These are phyloP conservation scores for Panopea generosa DNA, from an alignment of 2,888 invertebrate species.

Conservation along the genomic window DNA sequence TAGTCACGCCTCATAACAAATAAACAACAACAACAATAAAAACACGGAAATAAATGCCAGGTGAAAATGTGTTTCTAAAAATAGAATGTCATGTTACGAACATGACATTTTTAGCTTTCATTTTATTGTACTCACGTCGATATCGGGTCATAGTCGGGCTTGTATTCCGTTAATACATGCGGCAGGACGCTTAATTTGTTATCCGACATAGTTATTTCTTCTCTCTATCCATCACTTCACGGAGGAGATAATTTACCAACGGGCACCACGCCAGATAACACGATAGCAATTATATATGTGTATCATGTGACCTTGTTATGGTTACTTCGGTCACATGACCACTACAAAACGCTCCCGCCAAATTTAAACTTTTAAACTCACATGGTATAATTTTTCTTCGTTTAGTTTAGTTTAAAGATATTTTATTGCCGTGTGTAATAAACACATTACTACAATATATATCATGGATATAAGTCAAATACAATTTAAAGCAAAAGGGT, in stretches of 20 bases:
- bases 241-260: slow-evolving; percentile 13
- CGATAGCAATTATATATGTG: slow-evolving; percentile 21
- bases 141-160: slow-evolving; percentile 3
- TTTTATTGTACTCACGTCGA: slow-evolving; percentile 10
- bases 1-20: not conserved
- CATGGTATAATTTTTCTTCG: too few relatives aligned
- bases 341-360: slow-evolving; percentile 16
- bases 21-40: slow-evolving; percentile 15
- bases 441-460: too few relatives aligned
- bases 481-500: too few relatives aligned
- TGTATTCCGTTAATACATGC: slow-evolving; percentile 21
- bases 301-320: slow-evolving; percentile 41
- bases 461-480: too few relatives aligned
- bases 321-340: slow-evolving; percentile 42
- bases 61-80: not conserved
- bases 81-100: slow-evolving; percentile 2
- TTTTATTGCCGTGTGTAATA: too few relatives aligned
- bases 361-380: slow-evolving; percentile 74
- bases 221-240: slow-evolving; percentile 32
- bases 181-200: slow-evolving; percentile 21
- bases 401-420: too few relatives aligned
- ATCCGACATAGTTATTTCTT: slow-evolving; percentile 21
- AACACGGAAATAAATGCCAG: slow-evolving; percentile 10
- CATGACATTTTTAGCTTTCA: too few relatives aligned
- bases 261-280: slow-evolving; percentile 23